Conservation (phyloP, 2,113 vertebrate genomes). For the Danio rerio region DNA sequence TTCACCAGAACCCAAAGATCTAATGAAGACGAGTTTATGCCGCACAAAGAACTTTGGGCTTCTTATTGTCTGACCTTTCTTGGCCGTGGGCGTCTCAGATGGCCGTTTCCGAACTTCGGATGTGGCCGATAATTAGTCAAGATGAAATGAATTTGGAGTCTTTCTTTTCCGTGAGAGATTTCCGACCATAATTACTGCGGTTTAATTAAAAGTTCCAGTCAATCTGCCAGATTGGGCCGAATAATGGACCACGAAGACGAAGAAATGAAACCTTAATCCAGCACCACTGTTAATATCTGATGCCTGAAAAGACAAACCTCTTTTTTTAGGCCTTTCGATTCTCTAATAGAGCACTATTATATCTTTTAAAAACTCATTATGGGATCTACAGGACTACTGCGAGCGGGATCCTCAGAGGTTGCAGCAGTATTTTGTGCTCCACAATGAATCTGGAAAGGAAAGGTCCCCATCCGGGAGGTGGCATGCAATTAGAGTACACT, state of each 20-base stretch:
- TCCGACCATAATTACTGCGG: constrained; percentile 72
- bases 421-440: constrained; percentile 67
- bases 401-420: constrained; percentile 68
- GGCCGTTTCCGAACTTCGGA: constrained; percentile 31
- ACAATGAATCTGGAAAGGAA: constrained; percentile 65
- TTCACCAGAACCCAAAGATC: constrained; percentile 27
- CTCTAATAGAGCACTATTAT: constrained; percentile 77
- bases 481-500: constrained; percentile 78
- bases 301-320: constrained; percentile 71
- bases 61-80: constrained; percentile 66
- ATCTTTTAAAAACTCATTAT: constrained; percentile 82
- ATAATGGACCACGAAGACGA: constrained; percentile 69
- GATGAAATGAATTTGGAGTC: constrained; percentile 78
- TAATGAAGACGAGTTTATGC: constrained; percentile 34
- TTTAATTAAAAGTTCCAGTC: constrained; percentile 84
- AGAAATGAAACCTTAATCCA: constrained; percentile 79
- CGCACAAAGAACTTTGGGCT: constrained; percentile 42
- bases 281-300: constrained; percentile 54
- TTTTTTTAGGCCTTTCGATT: constrained; percentile 64
- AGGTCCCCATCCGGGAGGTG: constrained; percentile 71
- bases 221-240: constrained; percentile 72
- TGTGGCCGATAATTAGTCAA: constrained; percentile 72
- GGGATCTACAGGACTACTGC: constrained; percentile 66
- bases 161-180: constrained; percentile 69
- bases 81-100: constrained; percentile 38